Evolutionary conservation across 2,113 vertebrate genomes (phyloP).

Genomic region (Athene cunicularia): DNA sequence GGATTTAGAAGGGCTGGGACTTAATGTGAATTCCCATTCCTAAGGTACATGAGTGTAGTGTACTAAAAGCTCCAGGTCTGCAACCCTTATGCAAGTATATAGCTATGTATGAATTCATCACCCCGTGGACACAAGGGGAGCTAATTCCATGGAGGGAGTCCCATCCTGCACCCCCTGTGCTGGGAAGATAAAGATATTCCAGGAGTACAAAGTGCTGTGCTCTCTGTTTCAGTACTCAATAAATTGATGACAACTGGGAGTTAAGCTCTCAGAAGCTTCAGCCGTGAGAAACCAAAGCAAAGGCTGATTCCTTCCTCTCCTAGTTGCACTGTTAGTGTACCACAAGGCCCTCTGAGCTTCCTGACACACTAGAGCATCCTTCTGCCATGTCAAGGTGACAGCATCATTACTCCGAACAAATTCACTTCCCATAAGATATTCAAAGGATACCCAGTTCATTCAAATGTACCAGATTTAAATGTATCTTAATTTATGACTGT

Average conservation of each 20-base stretch:
- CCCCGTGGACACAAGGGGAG: not conserved
- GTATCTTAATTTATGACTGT: constrained; percentile 72
- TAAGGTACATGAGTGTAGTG: not conserved
- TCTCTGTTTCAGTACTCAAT: not conserved
- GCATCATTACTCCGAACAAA: not conserved
- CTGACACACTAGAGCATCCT: not conserved
- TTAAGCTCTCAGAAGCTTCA: not conserved
- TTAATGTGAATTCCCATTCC: not conserved
- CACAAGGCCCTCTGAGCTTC: not conserved
- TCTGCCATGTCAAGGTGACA: constrained; percentile 44
- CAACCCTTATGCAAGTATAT: not conserved
- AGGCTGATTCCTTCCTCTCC: not conserved
- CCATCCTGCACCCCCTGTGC: not conserved
- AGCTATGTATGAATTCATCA: not conserved
- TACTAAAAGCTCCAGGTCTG: not conserved
- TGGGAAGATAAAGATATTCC: not conserved
- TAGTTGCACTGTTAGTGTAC: not conserved
- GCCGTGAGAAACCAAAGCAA: not conserved
- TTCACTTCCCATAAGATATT: constrained; percentile 40
- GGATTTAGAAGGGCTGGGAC: not conserved
- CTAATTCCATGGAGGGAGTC: not conserved
- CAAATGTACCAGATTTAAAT: constrained; percentile 65
- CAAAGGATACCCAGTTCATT: constrained; percentile 45
- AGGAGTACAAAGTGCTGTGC: not conserved
- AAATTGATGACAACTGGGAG: not conserved